phyloP scores from a whole-genome alignment of 2,888 invertebrate genomes.

The Rotaria sp. region DNA sequence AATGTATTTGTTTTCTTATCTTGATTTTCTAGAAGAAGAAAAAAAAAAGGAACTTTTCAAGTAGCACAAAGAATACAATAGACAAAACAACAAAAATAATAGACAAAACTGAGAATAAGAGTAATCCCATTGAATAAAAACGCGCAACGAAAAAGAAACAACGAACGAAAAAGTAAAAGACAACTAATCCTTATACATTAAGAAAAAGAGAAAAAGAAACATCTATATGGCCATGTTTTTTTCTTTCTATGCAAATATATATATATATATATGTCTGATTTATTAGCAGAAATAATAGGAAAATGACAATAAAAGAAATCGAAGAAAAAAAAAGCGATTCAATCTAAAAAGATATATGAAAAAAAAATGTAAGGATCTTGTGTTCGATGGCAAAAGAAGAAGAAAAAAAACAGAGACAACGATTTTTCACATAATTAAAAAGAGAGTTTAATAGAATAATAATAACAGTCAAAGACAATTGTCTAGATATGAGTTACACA shows the following conservation, averaged over 20 bases:
- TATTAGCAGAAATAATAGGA: constrained; percentile 18
- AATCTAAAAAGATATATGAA: constrained; percentile 8
- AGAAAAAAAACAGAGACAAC: not conserved
- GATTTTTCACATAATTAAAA: not conserved
- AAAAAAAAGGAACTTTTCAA: not conserved
- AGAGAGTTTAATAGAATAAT: not conserved
- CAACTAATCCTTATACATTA: not conserved
- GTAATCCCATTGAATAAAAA: not conserved
- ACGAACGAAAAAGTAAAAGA: not conserved
- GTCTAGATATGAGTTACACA: constrained; percentile 1
- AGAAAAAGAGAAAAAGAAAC: not conserved
- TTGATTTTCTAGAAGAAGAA: not conserved
- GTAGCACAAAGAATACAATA: not conserved
- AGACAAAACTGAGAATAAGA: not conserved
- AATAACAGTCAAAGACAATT: not conserved
- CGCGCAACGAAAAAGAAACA: not conserved
- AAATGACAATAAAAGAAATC: constrained; percentile 5
- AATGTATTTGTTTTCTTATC: not conserved
- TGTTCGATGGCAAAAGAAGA: not conserved
- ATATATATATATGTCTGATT: not conserved
- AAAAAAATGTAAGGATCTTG: not conserved
- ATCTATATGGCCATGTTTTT: not conserved
- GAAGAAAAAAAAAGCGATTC: not conserved
- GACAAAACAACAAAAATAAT: constrained; percentile 24
- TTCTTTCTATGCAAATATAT: not conserved